Base-by-base conservation (phyloP, 2,888 invertebrate genomes). In the Metellina segmentata region DNA sequence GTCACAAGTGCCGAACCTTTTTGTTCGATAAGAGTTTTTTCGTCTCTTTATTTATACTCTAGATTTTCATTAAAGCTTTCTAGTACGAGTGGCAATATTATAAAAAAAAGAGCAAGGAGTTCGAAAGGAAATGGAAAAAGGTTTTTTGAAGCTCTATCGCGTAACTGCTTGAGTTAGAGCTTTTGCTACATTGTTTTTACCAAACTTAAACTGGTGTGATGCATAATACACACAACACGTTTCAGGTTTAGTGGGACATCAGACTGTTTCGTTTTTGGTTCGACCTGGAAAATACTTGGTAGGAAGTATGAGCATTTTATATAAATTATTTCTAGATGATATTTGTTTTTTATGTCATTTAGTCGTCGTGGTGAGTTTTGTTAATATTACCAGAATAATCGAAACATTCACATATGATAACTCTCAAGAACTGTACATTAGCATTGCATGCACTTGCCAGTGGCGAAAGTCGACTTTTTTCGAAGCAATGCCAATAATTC, bases 31-130 rank as follows among this genome's bases (percentile, higher is more conserved):
- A 81, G n/a, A 70, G 9, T 79, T 79, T 79, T 34, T 61, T 79
- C 16, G 11, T 61, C 9, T 79, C 79, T 61, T 51, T 49, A n/a
- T 79, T 61, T 79, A 61, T 79, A 61, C 53, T 79, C 61, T 53
- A 20, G 79, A 79, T 79, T 79, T 79, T 79, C 79, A 79, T 79
- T 79, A 79, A 79, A 79, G 79, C 53, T 79, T 13, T 34, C 61
- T 61, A 61, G 20, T 7, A 13, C 20, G 79, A 79, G 61, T 79
- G 19, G 61, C 5, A 61, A 61, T 20, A 61, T 61, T 61, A 79
- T 61, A n/a, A 34, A 53, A n/a, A 69, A 16, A 61, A 61, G 48
- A 19, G 34, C 16, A 53, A 34, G 34, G 61, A 53, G 53, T 79
- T 53, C 61, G 34, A 53, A 79, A 79, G 61, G 61, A 61, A 61